Evolutionary conservation across 1,140 invertebrate species (phyloP).

Genomic region (fruit fly (Drosophila melanogaster)): Release_6_plus_ISO1_MT NT_037436.4:6994001-6994500

Average conservation of each 20-base stretch:
- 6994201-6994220: constrained; percentile 70
- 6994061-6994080: not conserved
- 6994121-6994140: constrained; percentile 70
- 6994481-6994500: too few species aligned
- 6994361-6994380: constrained; percentile 51
- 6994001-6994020: constrained; percentile 7
- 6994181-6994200: constrained; percentile 76
- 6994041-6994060: constrained; percentile 10
- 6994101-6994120: constrained; percentile 57
- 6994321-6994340: constrained; percentile 54
- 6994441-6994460: constrained; percentile 30
- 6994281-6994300: not conserved
- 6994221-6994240: constrained; percentile 47
- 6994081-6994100: constrained; percentile 37
- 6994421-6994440: constrained; percentile 42
- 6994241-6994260: constrained; percentile 72
- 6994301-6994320: constrained; percentile 78
- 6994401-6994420: constrained; percentile 17
- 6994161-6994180: constrained; percentile 71
- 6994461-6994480: not conserved
- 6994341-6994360: constrained; percentile 58
- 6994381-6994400: constrained; percentile 22
- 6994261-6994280: constrained; percentile 73
- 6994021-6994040: constrained; percentile 35
- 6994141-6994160: constrained; percentile 69